Percentiles rank a stretch among this genome's conserved stretches.
phyloP scores from a whole-genome alignment of 2,113 vertebrate species.

The Macrotis lagotis region DNA sequence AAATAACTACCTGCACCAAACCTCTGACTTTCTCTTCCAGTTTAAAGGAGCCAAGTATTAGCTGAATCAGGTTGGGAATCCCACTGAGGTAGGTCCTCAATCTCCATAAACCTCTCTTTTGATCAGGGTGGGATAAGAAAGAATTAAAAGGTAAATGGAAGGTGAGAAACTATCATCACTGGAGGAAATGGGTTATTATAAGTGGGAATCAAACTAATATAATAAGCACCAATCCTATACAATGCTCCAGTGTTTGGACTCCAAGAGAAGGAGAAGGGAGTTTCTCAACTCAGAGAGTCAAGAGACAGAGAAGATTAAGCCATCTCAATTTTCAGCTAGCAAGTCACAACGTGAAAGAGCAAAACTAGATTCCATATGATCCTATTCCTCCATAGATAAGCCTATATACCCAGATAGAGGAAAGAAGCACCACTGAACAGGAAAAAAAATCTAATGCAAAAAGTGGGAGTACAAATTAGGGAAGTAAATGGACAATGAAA shows the following conservation, averaged over 20 bases:
- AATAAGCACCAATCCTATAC: background rate
- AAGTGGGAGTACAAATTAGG: background rate
- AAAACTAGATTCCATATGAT: background rate
- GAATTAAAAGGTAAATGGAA: background rate
- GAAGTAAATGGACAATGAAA: background rate
- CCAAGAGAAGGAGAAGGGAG: background rate
- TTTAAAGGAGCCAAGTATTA: slow-evolving; percentile 27
- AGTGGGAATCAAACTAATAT: background rate
- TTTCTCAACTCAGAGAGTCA: background rate
- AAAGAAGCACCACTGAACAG: background rate
- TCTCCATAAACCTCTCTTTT: background rate
- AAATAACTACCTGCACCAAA: slow-evolving; percentile 30
- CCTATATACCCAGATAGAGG: background rate
- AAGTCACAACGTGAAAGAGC: background rate
- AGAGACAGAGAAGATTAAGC: background rate
- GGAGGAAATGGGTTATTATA: background rate
- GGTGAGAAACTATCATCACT: slow-evolving; percentile 8
- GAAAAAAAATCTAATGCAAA: background rate
- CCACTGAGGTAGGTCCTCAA: background rate
- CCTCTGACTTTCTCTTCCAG: slow-evolving; percentile 24
- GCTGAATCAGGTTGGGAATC: slow-evolving; percentile 62
- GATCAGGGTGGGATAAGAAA: background rate
- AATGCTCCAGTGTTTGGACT: background rate
- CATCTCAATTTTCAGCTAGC: background rate
- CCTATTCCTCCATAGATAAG: background rate